phyloP scores from a whole-genome alignment of 2,113 vertebrate genomes.

The Pelmatolapia mariae region DNA sequence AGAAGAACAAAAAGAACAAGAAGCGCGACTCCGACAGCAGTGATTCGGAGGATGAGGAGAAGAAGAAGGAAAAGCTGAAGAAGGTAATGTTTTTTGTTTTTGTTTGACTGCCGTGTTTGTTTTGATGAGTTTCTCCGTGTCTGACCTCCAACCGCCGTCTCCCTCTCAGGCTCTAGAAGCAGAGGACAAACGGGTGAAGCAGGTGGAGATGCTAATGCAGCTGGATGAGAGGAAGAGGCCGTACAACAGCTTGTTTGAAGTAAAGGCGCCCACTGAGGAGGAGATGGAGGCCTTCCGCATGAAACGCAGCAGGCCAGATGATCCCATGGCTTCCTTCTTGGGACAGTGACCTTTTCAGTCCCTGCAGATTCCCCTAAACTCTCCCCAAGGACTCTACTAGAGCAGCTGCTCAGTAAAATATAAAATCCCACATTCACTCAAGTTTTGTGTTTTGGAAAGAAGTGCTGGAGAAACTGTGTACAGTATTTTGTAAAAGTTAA shows the following conservation, averaged over 20 bases:
- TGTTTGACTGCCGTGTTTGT: neutral
- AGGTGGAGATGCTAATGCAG: conserved; percentile 84
- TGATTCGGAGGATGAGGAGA: conserved; percentile 88
- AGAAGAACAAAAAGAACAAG: conserved; percentile 82
- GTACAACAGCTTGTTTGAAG: conserved; percentile 83
- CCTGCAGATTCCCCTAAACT: neutral
- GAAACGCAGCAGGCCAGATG: conserved; percentile 86
- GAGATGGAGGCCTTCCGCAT: conserved; percentile 97
- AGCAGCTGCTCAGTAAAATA: neutral
- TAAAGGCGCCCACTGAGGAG: conserved; percentile 90
- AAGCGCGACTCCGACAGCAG: conserved; percentile 84
- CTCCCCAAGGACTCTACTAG: neutral
- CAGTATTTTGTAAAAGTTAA: neutral
- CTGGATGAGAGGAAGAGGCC: conserved; percentile 91
- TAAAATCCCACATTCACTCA: neutral
- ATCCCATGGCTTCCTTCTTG: conserved; percentile 95
- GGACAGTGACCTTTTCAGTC: conserved; percentile 67
- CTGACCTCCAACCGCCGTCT: neutral
- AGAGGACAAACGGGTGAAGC: conserved; percentile 88
- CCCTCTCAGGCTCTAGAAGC: conserved; percentile 83
- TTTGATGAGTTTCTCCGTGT: neutral
- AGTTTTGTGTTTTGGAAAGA: neutral
- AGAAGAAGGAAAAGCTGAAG: conserved; percentile 91
- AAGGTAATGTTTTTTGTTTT: conserved; percentile 73
- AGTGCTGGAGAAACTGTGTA: neutral